Percentiles rank a stretch among this genome's conserved stretches.
Conservation (phyloP, 2,888 invertebrate species). For the Hecatera dysodea region DNA sequence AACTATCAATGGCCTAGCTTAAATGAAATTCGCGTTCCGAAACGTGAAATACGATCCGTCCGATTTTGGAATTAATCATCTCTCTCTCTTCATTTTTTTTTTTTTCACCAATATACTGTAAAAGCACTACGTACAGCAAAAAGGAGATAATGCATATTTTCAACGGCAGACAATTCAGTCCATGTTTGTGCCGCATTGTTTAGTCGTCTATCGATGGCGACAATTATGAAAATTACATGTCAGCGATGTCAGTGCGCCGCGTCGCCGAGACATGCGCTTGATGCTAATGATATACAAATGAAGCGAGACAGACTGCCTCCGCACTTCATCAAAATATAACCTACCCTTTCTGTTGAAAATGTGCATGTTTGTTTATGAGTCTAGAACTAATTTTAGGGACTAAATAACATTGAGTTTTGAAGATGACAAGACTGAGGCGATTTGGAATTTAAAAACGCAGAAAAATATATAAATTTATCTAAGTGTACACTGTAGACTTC, state of each 20-base stretch:
- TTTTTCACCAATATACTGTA: neutral
- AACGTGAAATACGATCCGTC: neutral
- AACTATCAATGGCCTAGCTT: neutral
- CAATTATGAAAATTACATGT: constrained; percentile 85
- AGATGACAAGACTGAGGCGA: neutral
- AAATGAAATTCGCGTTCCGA: neutral
- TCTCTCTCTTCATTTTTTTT: too few relatives aligned
- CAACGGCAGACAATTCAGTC: constrained; percentile 27
- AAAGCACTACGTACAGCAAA: constrained; percentile 21
- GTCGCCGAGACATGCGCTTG: constrained; percentile 64
- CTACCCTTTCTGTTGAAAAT: constrained; percentile 20
- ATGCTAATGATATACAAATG: constrained; percentile 83
- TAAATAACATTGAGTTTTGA: neutral
- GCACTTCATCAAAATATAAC: constrained; percentile 61
- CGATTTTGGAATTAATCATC: too few relatives aligned
- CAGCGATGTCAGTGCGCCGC: constrained; percentile 66
- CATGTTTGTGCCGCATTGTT: constrained; percentile 52
- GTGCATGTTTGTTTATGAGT: constrained; percentile 19
- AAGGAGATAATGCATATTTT: constrained; percentile 18
- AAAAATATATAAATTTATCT: too few relatives aligned
- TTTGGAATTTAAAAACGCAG: too few relatives aligned
- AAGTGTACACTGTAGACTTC: too few relatives aligned
- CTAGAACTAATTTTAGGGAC: neutral
- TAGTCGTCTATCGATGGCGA: constrained; percentile 67
- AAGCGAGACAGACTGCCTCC: constrained; percentile 70